Percentiles rank a stretch among this genome's conserved stretches.
phyloP scores from a whole-genome alignment of 2,888 invertebrate species.

The Cataglyphis rosenhaueri region DNA sequence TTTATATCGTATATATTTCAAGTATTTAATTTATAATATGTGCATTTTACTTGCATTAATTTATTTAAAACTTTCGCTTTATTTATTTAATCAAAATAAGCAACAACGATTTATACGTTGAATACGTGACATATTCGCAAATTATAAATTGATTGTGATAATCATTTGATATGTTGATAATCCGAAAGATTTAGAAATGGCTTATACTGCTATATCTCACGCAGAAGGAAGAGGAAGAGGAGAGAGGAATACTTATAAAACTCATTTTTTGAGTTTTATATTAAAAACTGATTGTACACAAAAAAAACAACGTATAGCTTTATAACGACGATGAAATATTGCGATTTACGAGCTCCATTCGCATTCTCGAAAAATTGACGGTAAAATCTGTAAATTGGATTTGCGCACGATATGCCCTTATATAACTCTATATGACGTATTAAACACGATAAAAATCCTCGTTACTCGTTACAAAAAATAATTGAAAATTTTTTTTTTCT shows the following conservation, averaged over 20 bases:
- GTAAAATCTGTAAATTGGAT: slow-evolving; percentile 78
- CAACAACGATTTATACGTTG: slow-evolving; percentile 77
- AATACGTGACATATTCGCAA: slow-evolving; percentile 75
- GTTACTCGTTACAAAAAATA: neutral
- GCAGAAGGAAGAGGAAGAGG: no score
- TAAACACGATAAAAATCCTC: neutral
- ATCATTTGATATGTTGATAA: slow-evolving; percentile 57
- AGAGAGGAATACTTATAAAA: slow-evolving; percentile 71
- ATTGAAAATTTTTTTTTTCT: neutral
- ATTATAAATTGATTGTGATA: slow-evolving; percentile 70
- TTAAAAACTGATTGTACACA: slow-evolving; percentile 72
- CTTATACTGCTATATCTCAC: slow-evolving; percentile 60
- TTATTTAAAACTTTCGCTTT: neutral
- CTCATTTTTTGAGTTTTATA: slow-evolving; percentile 80
- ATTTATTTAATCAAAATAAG: slow-evolving; percentile 71
- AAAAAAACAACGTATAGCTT: slow-evolving; percentile 44
- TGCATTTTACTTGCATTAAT: neutral
- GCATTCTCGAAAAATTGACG: slow-evolving; percentile 82
- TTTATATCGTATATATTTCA: neutral
- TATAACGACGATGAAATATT: slow-evolving; percentile 74
- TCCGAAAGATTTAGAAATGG: slow-evolving; percentile 73
- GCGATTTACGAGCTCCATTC: slow-evolving; percentile 74
- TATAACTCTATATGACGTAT: neutral
- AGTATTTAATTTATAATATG: neutral
- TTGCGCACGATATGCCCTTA: slow-evolving; percentile 11